Evolutionary conservation across 2,113 vertebrate species (phyloP).

Genomic region (Bufo gargarizans): DNA sequence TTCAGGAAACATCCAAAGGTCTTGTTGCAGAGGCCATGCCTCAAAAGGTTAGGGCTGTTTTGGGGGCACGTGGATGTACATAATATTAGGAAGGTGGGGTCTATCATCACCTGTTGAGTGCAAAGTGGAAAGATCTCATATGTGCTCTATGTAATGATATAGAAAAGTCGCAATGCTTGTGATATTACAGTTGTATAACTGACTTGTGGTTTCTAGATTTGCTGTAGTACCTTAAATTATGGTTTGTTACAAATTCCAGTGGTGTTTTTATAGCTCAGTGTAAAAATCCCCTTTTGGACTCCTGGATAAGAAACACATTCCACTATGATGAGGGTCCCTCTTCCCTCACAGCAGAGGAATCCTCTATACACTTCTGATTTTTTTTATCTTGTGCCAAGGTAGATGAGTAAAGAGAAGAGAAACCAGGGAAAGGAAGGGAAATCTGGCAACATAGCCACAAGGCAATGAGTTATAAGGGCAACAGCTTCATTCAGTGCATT

Average conservation of each 20-base stretch:
- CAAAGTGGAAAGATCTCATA: no score
- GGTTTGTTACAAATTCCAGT: slow-evolving; percentile 46
- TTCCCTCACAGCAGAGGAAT: slow-evolving; percentile 52
- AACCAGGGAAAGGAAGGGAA: slow-evolving; percentile 41
- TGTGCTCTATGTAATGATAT: neutral
- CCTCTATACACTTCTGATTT: slow-evolving; percentile 45
- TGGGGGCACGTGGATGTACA: no score
- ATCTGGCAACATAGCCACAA: slow-evolving; percentile 35
- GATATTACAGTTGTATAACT: neutral
- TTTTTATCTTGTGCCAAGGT: slow-evolving; percentile 48
- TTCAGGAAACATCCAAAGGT: no score
- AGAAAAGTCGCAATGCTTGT: neutral
- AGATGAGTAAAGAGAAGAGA: slow-evolving; percentile 48
- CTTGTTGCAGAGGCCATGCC: no score
- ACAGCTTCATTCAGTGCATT: slow-evolving; percentile 5
- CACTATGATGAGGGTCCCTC: slow-evolving; percentile 46
- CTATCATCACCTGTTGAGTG: no score
- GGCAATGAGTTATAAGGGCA: neutral
- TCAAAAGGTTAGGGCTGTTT: no score
- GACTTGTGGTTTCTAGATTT: slow-evolving; percentile 43
- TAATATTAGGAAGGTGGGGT: neutral
- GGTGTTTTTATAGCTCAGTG: slow-evolving; percentile 33
- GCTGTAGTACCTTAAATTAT: slow-evolving; percentile 4
- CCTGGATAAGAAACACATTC: slow-evolving; percentile 55
- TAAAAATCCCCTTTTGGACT: slow-evolving; percentile 56